Base-by-base conservation (phyloP, 2,797 vertebrate species). In the Caiman crocodilus region DNA sequence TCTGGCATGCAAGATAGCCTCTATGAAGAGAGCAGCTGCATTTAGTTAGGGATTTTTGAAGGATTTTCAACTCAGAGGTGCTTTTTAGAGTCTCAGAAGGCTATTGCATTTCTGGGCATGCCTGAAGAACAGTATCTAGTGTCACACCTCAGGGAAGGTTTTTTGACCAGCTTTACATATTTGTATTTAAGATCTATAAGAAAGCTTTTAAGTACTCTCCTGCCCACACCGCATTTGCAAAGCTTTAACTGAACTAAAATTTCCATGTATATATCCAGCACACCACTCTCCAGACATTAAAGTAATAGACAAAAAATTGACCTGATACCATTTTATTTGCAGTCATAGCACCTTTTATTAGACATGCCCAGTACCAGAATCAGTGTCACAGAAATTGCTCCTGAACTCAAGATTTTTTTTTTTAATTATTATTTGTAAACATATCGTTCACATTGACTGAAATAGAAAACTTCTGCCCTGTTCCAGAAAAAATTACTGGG, bases 1-100 rank as follows among this genome's bases (percentile, higher is more conserved):
- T 95, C 97, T 97, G 97, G 96, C 96, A 96, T 86, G 95, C 94
- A 77, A 96, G 97, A 92, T 95, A 93, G 90, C 91, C 85, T 74
- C 95, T 78, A 32, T 50, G 95, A 93, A 97, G 88, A 94, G 95
- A 97, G 96, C 98, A 98, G 98, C 97, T 98, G 98, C 97, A 81
- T 94, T 97, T 94, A 95, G 96, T 98, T 98, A 97, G 93, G 87
- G 92, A 79, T 61, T 97, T 95, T 89, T 5, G 15, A 96, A 96
- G 93, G 78, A 78, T 91, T 96, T 95, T 95, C 94, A 90, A 15
- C 94, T 95, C 94, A 7, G 80, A 96, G 92, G 91, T 96, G 91
- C 83, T 97, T 96, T 95, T 93, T 94, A 21, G 94, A 87, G 61
- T 93, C 96, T 84, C 85, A 79, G 91, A 96, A 96, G 93, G 67